These are phyloP conservation scores for Lophius americanus DNA, from an alignment of 2,797 vertebrate species.

Conservation along the genomic window DNA sequence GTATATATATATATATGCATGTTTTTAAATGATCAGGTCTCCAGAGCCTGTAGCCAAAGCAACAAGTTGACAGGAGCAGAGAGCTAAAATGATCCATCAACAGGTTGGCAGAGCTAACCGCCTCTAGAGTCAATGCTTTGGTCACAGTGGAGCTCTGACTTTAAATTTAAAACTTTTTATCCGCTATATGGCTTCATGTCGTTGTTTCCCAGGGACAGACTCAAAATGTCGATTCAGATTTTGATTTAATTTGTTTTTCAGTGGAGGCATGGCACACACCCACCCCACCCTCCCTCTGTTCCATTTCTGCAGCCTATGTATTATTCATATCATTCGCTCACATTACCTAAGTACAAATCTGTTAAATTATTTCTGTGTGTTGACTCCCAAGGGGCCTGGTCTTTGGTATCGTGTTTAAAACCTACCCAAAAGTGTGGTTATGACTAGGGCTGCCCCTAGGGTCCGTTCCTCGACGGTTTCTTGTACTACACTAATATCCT, in stretches of 20 bases:
- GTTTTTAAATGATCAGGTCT: slow-evolving; percentile 8
- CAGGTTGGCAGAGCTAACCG: slow-evolving; percentile 50
- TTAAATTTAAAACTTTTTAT: slow-evolving; percentile 32
- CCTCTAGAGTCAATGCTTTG: slow-evolving; percentile 14
- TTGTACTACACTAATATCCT: slow-evolving; percentile 87
- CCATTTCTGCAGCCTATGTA: slow-evolving; percentile 68
- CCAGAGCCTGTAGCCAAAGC: slow-evolving; percentile 46
- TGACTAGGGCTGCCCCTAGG: slow-evolving; percentile 85
- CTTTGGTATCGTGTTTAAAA: slow-evolving; percentile 84
- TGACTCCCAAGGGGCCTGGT: slow-evolving; percentile 77
- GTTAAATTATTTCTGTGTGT: slow-evolving; percentile 82
- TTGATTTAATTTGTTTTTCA: slow-evolving; percentile 50
- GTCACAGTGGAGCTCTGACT: slow-evolving; percentile 28
- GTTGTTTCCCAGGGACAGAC: slow-evolving; percentile 16
- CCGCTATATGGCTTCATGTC: slow-evolving; percentile 57
- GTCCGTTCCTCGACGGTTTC: slow-evolving; percentile 86
- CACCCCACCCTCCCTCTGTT: slow-evolving; percentile 25
- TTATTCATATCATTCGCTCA: slow-evolving; percentile 84
- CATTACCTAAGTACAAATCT: slow-evolving; percentile 83
- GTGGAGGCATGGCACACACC: slow-evolving; percentile 48
- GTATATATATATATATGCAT: neutral
- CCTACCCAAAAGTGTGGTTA: slow-evolving; percentile 85
- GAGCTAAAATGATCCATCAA: slow-evolving; percentile 39
- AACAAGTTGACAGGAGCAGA: slow-evolving; percentile 70
- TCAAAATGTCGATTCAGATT: slow-evolving; percentile 74